Evolutionary conservation across 2,888 invertebrate genomes (phyloP), one percentile per base, ranked within the genome.

Genomic region (Sisyra nigra): DNA sequence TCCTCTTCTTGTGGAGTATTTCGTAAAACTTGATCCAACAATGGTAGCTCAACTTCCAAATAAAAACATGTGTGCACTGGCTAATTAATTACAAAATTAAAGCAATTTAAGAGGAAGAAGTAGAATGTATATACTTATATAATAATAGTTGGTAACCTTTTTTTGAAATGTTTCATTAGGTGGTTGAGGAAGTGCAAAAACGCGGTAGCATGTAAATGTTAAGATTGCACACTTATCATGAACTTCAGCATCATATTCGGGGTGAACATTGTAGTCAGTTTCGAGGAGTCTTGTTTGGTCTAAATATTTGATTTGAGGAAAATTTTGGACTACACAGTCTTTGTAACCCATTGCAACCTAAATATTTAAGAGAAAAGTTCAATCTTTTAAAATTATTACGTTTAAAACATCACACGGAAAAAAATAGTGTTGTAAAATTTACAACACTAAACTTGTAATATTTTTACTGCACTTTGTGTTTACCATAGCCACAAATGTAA

Each of bases 111-210:
- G 32, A 8, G 15, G 11, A 9, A 5, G 19, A 8, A 5, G 5
- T 38, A 17, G 1, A n/a, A 30, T 17, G 13, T 35, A 13, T n/a
- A 9, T 30, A 30, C 8, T 30, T n/a, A n/a, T n/a, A n/a, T n/a
- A n/a, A n/a, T n/a, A n/a, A n/a, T n/a, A n/a, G n/a, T n/a, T n/a
- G n/a, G n/a, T n/a, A n/a, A 40, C 7, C 24, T 45, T 30, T 11
- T 37, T 13, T 32, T 30, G 14, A 18, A 66, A 65, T 63, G 71
- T 72, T 45, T 69, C 67, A 34, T 62, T 55, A 1, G 70, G 69
- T 4, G 74, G 74, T 47, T 61, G 60, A 6, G 67, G 66, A n/a
- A 62, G 57, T 2, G 68, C 67, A 55, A 72, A 67, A 40, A 75
- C 54, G 39, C 73, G 58, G 43, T 67, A 61, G 31, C 71, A 60